These are phyloP conservation scores for Nansenia antarctica DNA, from an alignment of 2,113 vertebrate genomes.

Conservation along the genomic window DNA sequence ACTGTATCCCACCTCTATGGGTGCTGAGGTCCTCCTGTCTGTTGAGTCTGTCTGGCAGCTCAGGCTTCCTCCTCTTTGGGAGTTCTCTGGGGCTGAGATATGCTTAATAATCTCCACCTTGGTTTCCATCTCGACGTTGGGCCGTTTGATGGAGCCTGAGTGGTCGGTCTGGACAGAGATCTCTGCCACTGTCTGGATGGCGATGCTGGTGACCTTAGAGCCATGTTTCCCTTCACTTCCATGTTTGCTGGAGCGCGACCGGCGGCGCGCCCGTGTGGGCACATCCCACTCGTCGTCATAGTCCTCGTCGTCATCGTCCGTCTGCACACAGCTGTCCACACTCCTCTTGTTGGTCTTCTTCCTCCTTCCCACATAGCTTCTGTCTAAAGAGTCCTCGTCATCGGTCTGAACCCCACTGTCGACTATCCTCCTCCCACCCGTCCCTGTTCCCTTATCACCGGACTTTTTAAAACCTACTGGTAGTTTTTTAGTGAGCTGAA, in stretches of 20 bases:
- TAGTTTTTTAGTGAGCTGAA: slow-evolving; percentile 80
- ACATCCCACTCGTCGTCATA: slow-evolving; percentile 97
- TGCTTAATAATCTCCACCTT: slow-evolving; percentile 95
- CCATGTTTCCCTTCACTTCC: slow-evolving; percentile 81
- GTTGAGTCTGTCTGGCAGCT: slow-evolving; percentile 92
- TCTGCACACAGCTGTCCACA: slow-evolving; percentile 91
- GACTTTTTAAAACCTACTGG: slow-evolving; percentile 76
- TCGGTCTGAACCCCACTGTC: slow-evolving; percentile 97
- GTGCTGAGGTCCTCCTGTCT: slow-evolving; percentile 87
- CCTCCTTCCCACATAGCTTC: slow-evolving; percentile 81
- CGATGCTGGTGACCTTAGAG: slow-evolving; percentile 93
- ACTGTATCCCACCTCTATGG: slow-evolving; percentile 88
- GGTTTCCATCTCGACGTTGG: slow-evolving; percentile 84
- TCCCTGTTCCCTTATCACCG: slow-evolving; percentile 73
- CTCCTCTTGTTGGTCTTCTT: slow-evolving; percentile 87
- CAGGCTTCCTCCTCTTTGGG: slow-evolving; percentile 88
- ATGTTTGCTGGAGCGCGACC: slow-evolving; percentile 83
- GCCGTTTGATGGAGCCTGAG: slow-evolving; percentile 87
- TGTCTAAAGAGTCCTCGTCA: slow-evolving; percentile 91
- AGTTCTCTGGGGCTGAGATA: slow-evolving; percentile 95
- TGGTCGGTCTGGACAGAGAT: slow-evolving; percentile 98
- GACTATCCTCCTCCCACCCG: slow-evolving; percentile 83
- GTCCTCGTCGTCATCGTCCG: slow-evolving; percentile 97
- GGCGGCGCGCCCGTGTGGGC: slow-evolving; percentile 85
- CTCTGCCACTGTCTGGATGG: slow-evolving; percentile 96